A percentile compares a stretch with the other conserved stretches of the same genome.
These are phyloP conservation scores for Drosophila nikananu DNA, from an alignment of 1,140 invertebrate species.

Conservation along the genomic window DNA sequence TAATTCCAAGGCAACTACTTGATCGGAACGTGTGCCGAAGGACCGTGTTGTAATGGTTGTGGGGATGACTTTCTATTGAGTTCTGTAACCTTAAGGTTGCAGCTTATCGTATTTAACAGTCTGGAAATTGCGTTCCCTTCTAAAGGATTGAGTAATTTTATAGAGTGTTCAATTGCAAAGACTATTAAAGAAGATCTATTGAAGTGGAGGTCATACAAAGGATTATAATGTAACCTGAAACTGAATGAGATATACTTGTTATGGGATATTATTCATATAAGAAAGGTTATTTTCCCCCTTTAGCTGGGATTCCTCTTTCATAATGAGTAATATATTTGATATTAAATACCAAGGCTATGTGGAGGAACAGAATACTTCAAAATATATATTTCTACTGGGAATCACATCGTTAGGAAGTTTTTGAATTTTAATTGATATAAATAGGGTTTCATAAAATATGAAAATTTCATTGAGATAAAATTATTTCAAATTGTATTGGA, in stretches of 20 bases:
- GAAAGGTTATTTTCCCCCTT: background rate
- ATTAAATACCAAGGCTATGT: background rate
- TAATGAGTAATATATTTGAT: background rate
- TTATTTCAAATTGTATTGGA: background rate
- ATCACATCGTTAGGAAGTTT: background rate
- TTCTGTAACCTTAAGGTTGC: background rate
- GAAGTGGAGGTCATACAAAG: background rate
- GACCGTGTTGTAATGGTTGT: background rate
- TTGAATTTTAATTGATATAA: background rate
- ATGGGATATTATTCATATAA: background rate
- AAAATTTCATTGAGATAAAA: background rate
- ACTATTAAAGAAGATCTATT: background rate
- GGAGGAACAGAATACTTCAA: background rate
- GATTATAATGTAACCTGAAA: background rate
- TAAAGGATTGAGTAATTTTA: background rate
- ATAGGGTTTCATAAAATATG: background rate
- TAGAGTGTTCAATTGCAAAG: background rate
- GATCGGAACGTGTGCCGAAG: background rate
- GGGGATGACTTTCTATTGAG: constrained; percentile 4
- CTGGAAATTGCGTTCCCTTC: background rate
- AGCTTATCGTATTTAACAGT: background rate
- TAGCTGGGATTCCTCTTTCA: background rate
- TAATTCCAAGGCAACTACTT: constrained; percentile 7
- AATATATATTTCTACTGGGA: background rate
- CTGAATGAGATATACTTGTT: background rate